Evolutionary conservation across 2,888 invertebrate species (phyloP).

Genomic region (Chironomus riparius): DNA sequence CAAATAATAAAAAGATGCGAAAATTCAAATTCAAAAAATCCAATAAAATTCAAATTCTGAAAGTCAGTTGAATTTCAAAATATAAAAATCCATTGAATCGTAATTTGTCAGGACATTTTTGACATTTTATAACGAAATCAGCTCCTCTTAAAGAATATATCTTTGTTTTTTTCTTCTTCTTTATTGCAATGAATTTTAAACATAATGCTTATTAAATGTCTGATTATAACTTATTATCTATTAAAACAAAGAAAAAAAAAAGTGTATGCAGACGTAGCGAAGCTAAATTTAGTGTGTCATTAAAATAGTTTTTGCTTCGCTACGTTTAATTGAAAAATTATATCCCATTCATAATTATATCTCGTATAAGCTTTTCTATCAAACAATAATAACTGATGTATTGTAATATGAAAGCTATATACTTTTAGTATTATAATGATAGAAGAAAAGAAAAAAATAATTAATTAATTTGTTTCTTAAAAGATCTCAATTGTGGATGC

Average conservation of each 20-base stretch:
- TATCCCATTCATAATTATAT: not conserved
- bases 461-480: not conserved
- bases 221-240: not conserved
- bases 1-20: too few species aligned
- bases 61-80: too few species aligned
- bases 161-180: not conserved
- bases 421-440: not conserved
- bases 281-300: not conserved
- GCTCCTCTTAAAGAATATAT: too few species aligned
- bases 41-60: too few species aligned
- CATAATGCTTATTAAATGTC: slow-evolving; percentile 6
- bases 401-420: not conserved
- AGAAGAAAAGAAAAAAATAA: not conserved
- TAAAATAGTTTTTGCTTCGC: not conserved
- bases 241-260: not conserved
- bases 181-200: slow-evolving; percentile 18
- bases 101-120: too few species aligned
- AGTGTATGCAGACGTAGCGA: not conserved
- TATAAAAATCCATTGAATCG: too few species aligned
- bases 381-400: not conserved
- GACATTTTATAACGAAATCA: too few species aligned
- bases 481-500: not conserved
- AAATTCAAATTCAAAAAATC: too few species aligned
- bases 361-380: not conserved
- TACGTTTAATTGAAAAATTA: not conserved